Conservation (phyloP, 2,888 invertebrate species). For the Phragmatobia fuliginosa region DNA sequence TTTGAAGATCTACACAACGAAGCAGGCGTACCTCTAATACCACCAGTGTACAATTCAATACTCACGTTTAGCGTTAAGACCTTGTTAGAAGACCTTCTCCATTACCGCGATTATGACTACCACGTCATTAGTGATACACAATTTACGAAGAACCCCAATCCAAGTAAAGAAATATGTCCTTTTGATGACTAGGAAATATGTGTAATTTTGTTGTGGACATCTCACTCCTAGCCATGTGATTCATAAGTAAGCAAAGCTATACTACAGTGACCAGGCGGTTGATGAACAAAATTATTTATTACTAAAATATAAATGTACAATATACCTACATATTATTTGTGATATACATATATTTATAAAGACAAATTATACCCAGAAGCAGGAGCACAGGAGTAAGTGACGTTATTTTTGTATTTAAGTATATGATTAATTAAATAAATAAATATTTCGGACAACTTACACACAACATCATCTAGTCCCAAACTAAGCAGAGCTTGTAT, state of each 20-base stretch:
- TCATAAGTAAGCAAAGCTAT: not conserved
- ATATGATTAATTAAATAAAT: too few relatives aligned
- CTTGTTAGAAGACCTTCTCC: not conserved
- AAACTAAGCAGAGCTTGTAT: too few relatives aligned
- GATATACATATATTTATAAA: not conserved
- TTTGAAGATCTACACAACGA: slow-evolving; percentile 6
- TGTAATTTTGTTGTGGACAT: not conserved
- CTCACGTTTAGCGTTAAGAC: not conserved
- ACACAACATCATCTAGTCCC: too few relatives aligned
- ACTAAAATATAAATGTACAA: not conserved
- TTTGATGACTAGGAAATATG: not conserved
- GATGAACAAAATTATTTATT: not conserved
- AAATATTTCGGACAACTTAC: too few relatives aligned
- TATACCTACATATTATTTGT: too few relatives aligned
- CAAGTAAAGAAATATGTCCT: slow-evolving; percentile 7
- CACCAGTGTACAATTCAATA: not conserved
- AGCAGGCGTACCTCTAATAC: not conserved
- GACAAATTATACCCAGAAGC: not conserved
- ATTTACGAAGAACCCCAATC: slow-evolving; percentile 1
- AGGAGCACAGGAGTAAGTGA: too few relatives aligned
- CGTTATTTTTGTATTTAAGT: too few relatives aligned
- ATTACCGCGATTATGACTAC: slow-evolving; percentile 10
- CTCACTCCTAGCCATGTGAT: not conserved
- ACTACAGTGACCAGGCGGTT: not conserved
- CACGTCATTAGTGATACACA: slow-evolving; percentile 4